Conservation (phyloP, 2,113 vertebrate species). For the Tautogolabrus adspersus region DNA sequence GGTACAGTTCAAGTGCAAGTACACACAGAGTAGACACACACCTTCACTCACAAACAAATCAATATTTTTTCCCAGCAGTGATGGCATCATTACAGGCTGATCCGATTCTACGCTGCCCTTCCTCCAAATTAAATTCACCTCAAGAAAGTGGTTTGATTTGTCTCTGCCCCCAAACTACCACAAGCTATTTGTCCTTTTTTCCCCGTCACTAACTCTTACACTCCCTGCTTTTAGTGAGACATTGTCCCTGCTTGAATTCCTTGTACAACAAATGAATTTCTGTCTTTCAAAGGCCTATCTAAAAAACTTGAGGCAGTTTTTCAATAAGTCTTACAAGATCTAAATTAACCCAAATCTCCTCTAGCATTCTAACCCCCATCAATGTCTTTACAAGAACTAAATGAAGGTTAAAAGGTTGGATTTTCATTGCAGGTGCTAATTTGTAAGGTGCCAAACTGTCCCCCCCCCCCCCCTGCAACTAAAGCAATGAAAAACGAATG, state of each 20-base stretch:
- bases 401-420: neutral
- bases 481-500: constrained; percentile 4
- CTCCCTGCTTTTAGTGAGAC: neutral
- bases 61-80: constrained; percentile 51
- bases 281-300: neutral
- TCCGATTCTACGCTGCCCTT: constrained; percentile 30
- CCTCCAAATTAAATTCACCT: constrained; percentile 49
- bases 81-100: constrained; percentile 55
- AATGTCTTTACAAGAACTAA: neutral
- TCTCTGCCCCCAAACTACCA: constrained; percentile 24
- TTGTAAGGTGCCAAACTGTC: no score
- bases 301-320: neutral
- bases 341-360: constrained; percentile 4
- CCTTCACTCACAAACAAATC: constrained; percentile 21
- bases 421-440: constrained; percentile 5
- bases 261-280: neutral
- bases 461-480: neutral
- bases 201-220: constrained; percentile 23
- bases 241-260: neutral
- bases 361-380: neutral
- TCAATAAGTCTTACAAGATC: constrained; percentile 3
- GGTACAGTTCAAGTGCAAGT: neutral
- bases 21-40: neutral
- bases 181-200: constrained; percentile 23
- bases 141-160: constrained; percentile 32